These are phyloP conservation scores for Drosophila gunungcola DNA, from an alignment of 1,140 invertebrate genomes.

Conservation along the genomic window DNA sequence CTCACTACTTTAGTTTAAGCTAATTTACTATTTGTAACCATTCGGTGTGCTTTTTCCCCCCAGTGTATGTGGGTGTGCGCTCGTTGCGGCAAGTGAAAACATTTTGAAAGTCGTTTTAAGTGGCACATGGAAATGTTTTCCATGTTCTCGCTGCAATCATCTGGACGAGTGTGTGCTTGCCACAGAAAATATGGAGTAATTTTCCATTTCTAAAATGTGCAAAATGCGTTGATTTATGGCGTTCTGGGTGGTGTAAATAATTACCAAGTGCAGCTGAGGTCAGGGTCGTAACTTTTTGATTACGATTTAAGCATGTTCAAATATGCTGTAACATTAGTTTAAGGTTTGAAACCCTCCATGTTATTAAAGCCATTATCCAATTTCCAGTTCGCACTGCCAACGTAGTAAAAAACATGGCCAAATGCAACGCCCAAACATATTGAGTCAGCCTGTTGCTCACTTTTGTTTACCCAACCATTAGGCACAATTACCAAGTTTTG, in stretches of 20 bases:
- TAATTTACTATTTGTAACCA: too few relatives aligned
- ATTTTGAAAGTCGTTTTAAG: conserved; percentile 75
- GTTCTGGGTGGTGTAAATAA: conserved; percentile 36
- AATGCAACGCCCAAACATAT: conserved; percentile 48
- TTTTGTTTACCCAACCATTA: conserved; percentile 74
- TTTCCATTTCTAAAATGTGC: conserved; percentile 40
- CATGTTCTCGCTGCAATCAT: conserved; percentile 45
- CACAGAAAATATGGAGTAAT: conserved; percentile 21
- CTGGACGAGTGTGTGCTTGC: conserved; percentile 8
- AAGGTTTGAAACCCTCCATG: background rate
- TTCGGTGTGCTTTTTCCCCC: background rate
- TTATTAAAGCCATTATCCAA: conserved; percentile 24
- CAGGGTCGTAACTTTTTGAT: conserved; percentile 33
- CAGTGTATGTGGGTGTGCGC: conserved; percentile 47
- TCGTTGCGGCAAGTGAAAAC: conserved; percentile 68
- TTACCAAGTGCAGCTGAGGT: conserved; percentile 36
- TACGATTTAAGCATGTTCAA: conserved; percentile 15
- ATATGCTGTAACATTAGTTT: conserved; percentile 1
- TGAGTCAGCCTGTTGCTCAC: conserved; percentile 51
- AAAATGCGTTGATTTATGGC: conserved; percentile 51
- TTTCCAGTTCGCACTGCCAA: conserved; percentile 15
- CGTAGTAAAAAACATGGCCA: conserved; percentile 14
- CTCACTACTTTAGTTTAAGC: too few relatives aligned
- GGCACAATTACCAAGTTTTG: conserved; percentile 67
- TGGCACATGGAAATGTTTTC: conserved; percentile 55